Evolutionary conservation across 2,797 vertebrate species (phyloP).

Genomic region (Siniperca scherzeri): DNA sequence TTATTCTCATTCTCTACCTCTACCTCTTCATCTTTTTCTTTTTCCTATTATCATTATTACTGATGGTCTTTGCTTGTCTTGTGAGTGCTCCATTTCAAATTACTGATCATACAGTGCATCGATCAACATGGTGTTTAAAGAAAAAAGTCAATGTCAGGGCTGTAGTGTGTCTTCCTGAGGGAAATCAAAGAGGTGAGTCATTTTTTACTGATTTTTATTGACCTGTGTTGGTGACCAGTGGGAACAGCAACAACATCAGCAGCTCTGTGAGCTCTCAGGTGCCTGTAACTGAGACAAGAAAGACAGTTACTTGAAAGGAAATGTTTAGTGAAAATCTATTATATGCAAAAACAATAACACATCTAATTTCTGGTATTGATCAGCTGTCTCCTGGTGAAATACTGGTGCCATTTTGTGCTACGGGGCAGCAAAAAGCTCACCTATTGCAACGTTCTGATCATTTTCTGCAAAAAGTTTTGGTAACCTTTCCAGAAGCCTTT

Average conservation of each 20-base stretch:
- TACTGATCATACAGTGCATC: background rate
- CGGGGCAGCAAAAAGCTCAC: background rate
- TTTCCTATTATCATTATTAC: background rate
- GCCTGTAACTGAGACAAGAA: background rate
- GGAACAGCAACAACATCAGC: constrained; percentile 21
- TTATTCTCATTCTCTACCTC: background rate
- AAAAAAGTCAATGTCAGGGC: background rate
- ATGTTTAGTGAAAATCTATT: background rate
- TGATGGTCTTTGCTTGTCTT: background rate
- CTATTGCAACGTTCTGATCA: background rate
- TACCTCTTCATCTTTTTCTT: background rate
- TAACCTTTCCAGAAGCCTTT: background rate
- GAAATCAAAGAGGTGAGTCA: background rate
- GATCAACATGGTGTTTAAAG: background rate
- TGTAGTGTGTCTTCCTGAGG: background rate
- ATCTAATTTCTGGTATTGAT: background rate
- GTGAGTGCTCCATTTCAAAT: background rate
- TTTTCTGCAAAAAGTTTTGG: background rate
- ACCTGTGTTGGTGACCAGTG: constrained; percentile 34
- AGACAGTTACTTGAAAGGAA: background rate
- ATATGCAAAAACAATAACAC: background rate
- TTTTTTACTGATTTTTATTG: background rate
- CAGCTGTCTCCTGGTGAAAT: background rate
- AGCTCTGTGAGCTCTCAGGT: background rate
- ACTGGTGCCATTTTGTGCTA: background rate